These are phyloP conservation scores for Drosophila pseudoananassae DNA, from an alignment of 1,140 invertebrate genomes.

Conservation along the genomic window DNA sequence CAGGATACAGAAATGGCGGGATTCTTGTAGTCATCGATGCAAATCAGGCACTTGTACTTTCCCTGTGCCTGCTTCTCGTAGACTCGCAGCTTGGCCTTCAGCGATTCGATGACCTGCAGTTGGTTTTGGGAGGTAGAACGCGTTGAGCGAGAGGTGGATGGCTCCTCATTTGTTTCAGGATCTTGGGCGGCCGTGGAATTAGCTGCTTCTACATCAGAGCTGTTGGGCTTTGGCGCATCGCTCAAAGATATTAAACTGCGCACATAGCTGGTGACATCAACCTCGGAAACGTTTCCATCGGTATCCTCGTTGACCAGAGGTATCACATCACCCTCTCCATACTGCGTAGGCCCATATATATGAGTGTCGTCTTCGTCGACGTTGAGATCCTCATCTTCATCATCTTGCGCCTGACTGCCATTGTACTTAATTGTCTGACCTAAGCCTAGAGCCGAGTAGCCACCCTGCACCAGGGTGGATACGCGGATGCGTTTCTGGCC, in stretches of 20 bases:
- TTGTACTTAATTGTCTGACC: constrained; percentile 85
- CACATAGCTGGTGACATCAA: constrained; percentile 85
- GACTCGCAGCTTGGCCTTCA: constrained; percentile 89
- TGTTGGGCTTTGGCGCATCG: constrained; percentile 51
- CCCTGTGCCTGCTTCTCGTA: constrained; percentile 85
- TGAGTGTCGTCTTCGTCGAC: constrained; percentile 91
- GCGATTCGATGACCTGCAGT: constrained; percentile 89
- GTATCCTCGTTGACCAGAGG: constrained; percentile 85
- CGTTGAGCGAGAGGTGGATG: constrained; percentile 57
- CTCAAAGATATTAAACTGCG: constrained; percentile 65
- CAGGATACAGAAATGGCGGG: constrained; percentile 98
- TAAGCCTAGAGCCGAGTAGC: constrained; percentile 86
- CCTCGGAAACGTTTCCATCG: constrained; percentile 59
- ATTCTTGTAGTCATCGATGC: constrained; percentile 93
- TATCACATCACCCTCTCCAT: constrained; percentile 90
- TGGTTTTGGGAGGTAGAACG: constrained; percentile 65
- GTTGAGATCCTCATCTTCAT: constrained; percentile 92
- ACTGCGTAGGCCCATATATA: constrained; percentile 93
- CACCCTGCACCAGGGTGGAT: constrained; percentile 89
- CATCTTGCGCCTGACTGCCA: constrained; percentile 71
- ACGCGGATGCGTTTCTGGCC: constrained; percentile 90
- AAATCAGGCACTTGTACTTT: constrained; percentile 92
- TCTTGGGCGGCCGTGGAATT: constrained; percentile 15
- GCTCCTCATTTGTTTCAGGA: constrained; percentile 26
- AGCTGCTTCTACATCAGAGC: constrained; percentile 30